These are phyloP conservation scores for Gerosis bhagava DNA, from an alignment of 2,888 invertebrate species.

Conservation along the genomic window DNA sequence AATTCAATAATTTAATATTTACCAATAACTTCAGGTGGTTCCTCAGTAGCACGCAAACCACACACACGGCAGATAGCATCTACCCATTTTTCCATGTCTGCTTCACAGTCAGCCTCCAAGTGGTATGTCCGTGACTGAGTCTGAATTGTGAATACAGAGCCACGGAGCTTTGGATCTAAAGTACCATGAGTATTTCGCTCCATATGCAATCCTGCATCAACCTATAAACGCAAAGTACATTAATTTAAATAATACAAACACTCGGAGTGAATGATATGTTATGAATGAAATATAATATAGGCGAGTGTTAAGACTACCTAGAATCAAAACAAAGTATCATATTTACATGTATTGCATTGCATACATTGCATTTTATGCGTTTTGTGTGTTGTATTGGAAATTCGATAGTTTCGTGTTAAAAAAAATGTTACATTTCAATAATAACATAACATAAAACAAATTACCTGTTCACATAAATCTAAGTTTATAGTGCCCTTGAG, in stretches of 20 bases:
- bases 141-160: constrained; percentile 92
- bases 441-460: constrained; percentile 31
- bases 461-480: constrained; percentile 97
- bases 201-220: constrained; percentile 93
- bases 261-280: constrained; percentile 4
- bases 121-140: constrained; percentile 95
- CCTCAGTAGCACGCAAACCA: constrained; percentile 89
- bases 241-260: constrained; percentile 27
- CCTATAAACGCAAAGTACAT: constrained; percentile 63
- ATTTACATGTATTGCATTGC: no score
- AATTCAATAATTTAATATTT: no score
- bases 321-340: no score
- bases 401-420: no score
- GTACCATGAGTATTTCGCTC: constrained; percentile 91
- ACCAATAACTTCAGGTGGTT: constrained; percentile 62
- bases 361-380: no score
- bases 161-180: constrained; percentile 81
- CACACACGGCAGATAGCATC: constrained; percentile 96
- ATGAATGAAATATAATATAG: constrained; percentile 6
- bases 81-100: constrained; percentile 98
- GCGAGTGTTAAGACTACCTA: background rate
- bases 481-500: constrained; percentile 95
- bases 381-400: no score
- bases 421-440: no score
- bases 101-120: constrained; percentile 94